These are phyloP conservation scores for Hephaestus fuliginosus DNA, from an alignment of 2,797 vertebrate genomes.

Conservation along the genomic window DNA sequence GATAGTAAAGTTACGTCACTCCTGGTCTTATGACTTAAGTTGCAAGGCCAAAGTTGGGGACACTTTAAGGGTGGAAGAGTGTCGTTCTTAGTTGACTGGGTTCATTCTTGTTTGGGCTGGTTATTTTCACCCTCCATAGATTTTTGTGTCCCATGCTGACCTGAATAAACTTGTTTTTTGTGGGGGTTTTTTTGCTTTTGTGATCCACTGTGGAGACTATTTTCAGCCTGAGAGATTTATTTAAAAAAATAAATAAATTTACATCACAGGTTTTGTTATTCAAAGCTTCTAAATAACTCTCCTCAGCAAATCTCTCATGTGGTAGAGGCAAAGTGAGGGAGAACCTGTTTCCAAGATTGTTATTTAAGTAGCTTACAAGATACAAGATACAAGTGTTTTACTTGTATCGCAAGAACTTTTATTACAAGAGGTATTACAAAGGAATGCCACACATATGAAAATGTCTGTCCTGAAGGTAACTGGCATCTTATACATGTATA, in stretches of 20 bases:
- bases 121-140: not conserved
- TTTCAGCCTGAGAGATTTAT: not conserved
- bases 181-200: not conserved
- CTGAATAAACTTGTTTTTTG: not conserved
- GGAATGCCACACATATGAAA: not conserved
- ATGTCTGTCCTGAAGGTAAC: not conserved
- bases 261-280: not conserved
- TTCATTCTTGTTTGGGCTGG: not conserved
- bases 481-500: not conserved
- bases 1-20: conserved; percentile 17
- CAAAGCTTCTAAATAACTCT: not conserved
- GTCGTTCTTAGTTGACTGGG: not conserved
- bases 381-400: too few species aligned
- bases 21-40: conserved; percentile 29
- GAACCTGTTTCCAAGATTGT: not conserved
- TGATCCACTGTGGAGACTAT: not conserved
- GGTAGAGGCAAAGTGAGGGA: not conserved
- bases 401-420: too few species aligned
- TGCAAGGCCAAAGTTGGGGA: not conserved
- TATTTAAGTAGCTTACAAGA: not conserved
- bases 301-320: not conserved
- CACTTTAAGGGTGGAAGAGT: not conserved
- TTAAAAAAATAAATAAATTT: not conserved
- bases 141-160: not conserved
- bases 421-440: not conserved